Evolutionary conservation across 1,140 invertebrate species (phyloP).

Genomic region (Neocloeon triangulifer): DNA sequence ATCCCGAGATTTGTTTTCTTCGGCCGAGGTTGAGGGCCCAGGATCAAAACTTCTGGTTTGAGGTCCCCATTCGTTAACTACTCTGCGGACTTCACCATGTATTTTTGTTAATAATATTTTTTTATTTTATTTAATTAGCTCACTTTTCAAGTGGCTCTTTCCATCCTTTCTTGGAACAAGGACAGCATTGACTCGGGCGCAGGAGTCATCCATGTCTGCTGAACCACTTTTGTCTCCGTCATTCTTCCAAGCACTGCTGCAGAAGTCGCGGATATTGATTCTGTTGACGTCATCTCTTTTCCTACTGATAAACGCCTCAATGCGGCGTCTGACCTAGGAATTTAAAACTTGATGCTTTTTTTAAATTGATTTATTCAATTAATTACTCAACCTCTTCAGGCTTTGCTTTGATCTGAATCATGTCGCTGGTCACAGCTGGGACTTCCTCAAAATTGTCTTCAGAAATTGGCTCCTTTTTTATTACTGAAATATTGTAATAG

Average conservation of each 20-base stretch:
- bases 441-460: no score
- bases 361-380: not conserved
- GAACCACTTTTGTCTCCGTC: no score
- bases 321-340: conserved; percentile 16
- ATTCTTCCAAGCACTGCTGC: no score
- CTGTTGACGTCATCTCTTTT: conserved; percentile 38
- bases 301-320: conserved; percentile 33
- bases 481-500: no score
- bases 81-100: conserved; percentile 35
- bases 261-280: conserved; percentile 40
- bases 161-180: conserved; percentile 34
- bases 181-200: conserved; percentile 40
- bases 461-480: no score
- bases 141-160: conserved; percentile 46
- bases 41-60: conserved; percentile 20
- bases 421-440: conserved; percentile 17
- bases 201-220: conserved; percentile 21
- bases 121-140: no score
- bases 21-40: no score
- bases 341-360: not conserved
- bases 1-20: conserved; percentile 11
- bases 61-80: conserved; percentile 31
- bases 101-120: no score
- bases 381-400: conserved; percentile 22
- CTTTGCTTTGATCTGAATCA: conserved; percentile 33